Evolutionary conservation across 2,113 vertebrate species (phyloP), one percentile per base, ranked within the genome.

Genomic region (Spermophilus dauricus): DNA sequence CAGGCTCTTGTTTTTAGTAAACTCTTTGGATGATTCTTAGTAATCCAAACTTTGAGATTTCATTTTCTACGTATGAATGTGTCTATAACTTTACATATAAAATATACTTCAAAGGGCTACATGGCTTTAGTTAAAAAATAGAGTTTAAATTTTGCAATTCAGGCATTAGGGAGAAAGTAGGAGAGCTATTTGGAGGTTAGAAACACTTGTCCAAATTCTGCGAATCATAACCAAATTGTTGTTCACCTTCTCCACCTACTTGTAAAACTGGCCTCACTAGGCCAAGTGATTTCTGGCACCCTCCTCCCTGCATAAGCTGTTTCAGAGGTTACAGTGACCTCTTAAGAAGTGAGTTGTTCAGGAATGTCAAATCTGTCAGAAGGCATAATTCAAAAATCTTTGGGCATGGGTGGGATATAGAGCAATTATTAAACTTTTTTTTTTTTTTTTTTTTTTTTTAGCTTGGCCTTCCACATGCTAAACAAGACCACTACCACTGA

Each of bases 281-380:
- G 39, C 86, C 32, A 28, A 93, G 73, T 37, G 51, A 51, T 94
- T 89, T 86, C 93, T 94, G 72, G 78, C 58, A 53, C 10, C 5
- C 26, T 95, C 28, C 7, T 75, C 2, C 32, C 34, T 1, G 3
- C 2, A 7, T 28, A 87, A 87, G 32, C 67, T 4, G 2, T 86
- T 82, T 85, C 53, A 72, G 61, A 89, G 84, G 91, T 95, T 73
- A 85, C 39, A 67, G n/a, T 91, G 83, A 97, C 78, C 93, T 89
- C 95, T 76, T 58, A 81, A 65, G 53, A 91, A 85, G 82, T 86
- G 87, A 94, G 17, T 96, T 86, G 91, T 53, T 96, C 32, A 77
- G 78, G 9, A 91, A 75, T 48, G 42, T 85, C 76, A 80, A 37
- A 58, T 18, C 72, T 93, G 56, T 93, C 39, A 17, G 39, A 70